Evolutionary conservation across 2,888 invertebrate species (phyloP), one percentile per base, ranked within the genome.

Genomic region (Volucella zonaria): DNA sequence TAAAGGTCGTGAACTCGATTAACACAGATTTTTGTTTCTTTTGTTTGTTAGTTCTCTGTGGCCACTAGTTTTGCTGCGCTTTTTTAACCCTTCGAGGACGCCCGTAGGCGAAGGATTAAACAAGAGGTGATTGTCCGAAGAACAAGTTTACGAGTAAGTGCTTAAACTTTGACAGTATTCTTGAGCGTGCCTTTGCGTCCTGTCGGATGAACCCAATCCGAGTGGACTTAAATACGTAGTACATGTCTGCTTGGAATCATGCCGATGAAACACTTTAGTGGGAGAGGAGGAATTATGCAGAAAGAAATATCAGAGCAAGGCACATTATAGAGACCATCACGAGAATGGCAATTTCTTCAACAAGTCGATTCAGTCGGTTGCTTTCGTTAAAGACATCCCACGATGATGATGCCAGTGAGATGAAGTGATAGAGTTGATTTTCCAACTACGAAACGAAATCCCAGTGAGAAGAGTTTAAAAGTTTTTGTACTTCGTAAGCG

Each of bases 1-100:
- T 73, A 77, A 6, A 67, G 82, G 77, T 82, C 62, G 61, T 77
- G 82, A 82, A 82, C 82, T 78, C 73, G 47, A 73, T 78, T 78
- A 15, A 54, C 45, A 47, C 61, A 74, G 51, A 61, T 18, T 70
- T 49, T 64, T n/a, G 12, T 47, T 59, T 49, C 8, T 76, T 66
- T 40, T 64, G 31, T 43, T 2, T 23, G 18, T 23, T 23, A 56
- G 58, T 14, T 18, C 10, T 59, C 18, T 3, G 10, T 56, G 68
- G 4, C 43, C 18, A 18, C 42, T 10, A 52, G n/a, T 42, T n/a
- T 31, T 40, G 14, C n/a, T n/a, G n/a, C 31, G 6, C 31, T 31
- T 59, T n/a, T 59, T 18, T 1, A 66, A 66, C 66, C 18, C 42
- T 52, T 67, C 43, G 64, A 74, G 56, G 58, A 59, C 38, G 3